A percentile compares a stretch with the other conserved stretches of the same genome.
Conservation (phyloP, 2,888 invertebrate species). For the Lordiphosa andalusiaca region DNA sequence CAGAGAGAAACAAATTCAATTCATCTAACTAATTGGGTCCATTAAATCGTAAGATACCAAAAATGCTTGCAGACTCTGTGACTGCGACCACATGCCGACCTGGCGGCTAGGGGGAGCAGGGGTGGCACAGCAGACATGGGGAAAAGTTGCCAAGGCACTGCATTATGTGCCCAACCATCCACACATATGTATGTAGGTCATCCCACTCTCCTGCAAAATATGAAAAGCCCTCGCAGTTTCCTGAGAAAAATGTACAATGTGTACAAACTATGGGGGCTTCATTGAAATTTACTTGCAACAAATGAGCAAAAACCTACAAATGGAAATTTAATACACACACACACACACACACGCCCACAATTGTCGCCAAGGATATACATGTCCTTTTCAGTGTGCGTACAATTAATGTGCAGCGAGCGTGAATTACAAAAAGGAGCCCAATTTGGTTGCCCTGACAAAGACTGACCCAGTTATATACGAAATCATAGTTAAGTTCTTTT, state of each 20-base stretch:
- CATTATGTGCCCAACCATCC: constrained; percentile 37
- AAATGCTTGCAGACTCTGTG: constrained; percentile 15
- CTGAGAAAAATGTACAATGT: constrained; percentile 23
- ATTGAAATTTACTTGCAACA: constrained; percentile 49
- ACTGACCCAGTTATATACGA: constrained; percentile 58
- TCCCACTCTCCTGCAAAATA: constrained; percentile 27
- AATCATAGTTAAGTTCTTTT: constrained; percentile 32
- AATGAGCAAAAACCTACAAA: constrained; percentile 45
- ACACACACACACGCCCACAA: constrained; percentile 18
- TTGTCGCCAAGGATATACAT: constrained; percentile 65
- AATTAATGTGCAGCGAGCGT: constrained; percentile 73
- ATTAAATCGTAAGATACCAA: constrained; percentile 44
- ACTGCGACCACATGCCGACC: constrained; percentile 46
- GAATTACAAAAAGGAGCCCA: constrained; percentile 53
- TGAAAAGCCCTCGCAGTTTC: constrained; percentile 31
- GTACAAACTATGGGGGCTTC: constrained; percentile 60
- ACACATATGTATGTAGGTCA: constrained; percentile 52
- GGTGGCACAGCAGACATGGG: not conserved
- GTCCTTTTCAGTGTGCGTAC: constrained; percentile 45
- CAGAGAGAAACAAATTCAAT: constrained; percentile 47
- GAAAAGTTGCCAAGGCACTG: constrained; percentile 61
- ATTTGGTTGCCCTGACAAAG: constrained; percentile 44
- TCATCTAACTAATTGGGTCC: constrained; percentile 70
- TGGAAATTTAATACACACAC: constrained; percentile 61
- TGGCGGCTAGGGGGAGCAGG: not conserved